Base-by-base conservation (phyloP, 2,113 vertebrate genomes). In the Gallinago undulata region DNA sequence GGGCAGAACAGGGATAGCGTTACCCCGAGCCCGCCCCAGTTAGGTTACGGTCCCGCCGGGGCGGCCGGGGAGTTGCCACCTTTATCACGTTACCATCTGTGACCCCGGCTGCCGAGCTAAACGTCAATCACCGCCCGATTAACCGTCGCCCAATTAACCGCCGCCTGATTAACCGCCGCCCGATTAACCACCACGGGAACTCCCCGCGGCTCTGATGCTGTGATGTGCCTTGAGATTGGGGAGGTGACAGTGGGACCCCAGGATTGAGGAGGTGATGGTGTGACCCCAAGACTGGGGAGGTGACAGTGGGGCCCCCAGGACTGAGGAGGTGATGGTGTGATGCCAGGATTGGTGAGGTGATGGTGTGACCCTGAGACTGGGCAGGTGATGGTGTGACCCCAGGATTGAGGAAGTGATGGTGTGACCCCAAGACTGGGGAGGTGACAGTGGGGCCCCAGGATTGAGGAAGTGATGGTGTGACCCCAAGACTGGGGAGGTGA, bases 1-100 rank as follows among this genome's bases (percentile, higher is more conserved):
- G 75, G 80, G 45, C 11, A 27, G 60, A 7, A 1, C 2, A 3
- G 33, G 80, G 50, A 9, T 6, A 35, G 75, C 14, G 9, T 75
- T n/a, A 13, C 4, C 0, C 24, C 2, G 1, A n/a, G 22, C 69
- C 75, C 3, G 37, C 25, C 75, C 76, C 33, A 9, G 41, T 7
- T 3, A 12, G 45, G 45, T 56, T 39, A 56, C 25, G 8, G 91
- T 25, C 47, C 27, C 11, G 2, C 6, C 1, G 12, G 55, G 24
- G 45, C 7, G 11, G n/a, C 24, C 7, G 2, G 73, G 73, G 80
- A 41, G 37, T 8, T 79, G 23, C 72, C 79, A 24, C 69, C 74
- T 50, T 62, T 50, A 31, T 77, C 37, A 2, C 3, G 5, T 31
- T 11, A 6, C 77, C 72, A 78, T 21, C 89, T 11, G 25, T 28